Percentiles rank a stretch among this genome's conserved stretches.
phyloP scores from a whole-genome alignment of 2,888 invertebrate species.

The Drosophila ezoana region DNA sequence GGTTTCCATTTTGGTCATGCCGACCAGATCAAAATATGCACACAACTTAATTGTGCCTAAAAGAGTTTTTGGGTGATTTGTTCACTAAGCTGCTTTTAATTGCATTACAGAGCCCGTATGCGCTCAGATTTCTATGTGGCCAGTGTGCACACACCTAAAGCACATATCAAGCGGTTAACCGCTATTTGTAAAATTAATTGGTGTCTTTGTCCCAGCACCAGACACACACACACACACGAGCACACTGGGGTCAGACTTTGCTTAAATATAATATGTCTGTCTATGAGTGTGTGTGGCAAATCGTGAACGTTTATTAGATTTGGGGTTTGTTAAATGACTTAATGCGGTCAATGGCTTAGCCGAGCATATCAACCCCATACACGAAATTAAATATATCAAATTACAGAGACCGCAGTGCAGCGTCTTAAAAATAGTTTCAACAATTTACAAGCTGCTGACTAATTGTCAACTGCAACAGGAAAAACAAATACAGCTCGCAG shows the following conservation, averaged over 20 bases:
- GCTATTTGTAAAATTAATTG: slow-evolving; percentile 71
- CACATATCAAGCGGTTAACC: slow-evolving; percentile 65
- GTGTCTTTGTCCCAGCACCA: slow-evolving; percentile 33
- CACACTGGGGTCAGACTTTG: neutral
- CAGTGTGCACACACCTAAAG: slow-evolving; percentile 20
- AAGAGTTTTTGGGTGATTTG: slow-evolving; percentile 58
- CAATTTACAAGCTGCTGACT: slow-evolving; percentile 15
- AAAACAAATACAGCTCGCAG: neutral
- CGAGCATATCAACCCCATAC: slow-evolving; percentile 10
- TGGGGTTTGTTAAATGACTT: slow-evolving; percentile 31
- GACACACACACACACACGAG: slow-evolving; percentile 6
- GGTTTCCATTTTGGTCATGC: slow-evolving; percentile 9
- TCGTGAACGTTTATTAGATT: slow-evolving; percentile 39
- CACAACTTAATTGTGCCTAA: slow-evolving; percentile 61
- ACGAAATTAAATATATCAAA: slow-evolving; percentile 12
- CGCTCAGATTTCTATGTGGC: slow-evolving; percentile 30
- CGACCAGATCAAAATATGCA: slow-evolving; percentile 47
- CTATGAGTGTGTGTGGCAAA: slow-evolving; percentile 12
- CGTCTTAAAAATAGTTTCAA: slow-evolving; percentile 14
- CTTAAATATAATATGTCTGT: neutral
- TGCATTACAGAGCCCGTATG: slow-evolving; percentile 46
- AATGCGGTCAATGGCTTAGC: slow-evolving; percentile 20
- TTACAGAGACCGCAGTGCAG: slow-evolving; percentile 11
- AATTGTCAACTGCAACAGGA: slow-evolving; percentile 14
- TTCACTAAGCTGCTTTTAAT: slow-evolving; percentile 64